phyloP scores from a whole-genome alignment of 2,888 invertebrate species.

The Metacarcinus magister region DNA sequence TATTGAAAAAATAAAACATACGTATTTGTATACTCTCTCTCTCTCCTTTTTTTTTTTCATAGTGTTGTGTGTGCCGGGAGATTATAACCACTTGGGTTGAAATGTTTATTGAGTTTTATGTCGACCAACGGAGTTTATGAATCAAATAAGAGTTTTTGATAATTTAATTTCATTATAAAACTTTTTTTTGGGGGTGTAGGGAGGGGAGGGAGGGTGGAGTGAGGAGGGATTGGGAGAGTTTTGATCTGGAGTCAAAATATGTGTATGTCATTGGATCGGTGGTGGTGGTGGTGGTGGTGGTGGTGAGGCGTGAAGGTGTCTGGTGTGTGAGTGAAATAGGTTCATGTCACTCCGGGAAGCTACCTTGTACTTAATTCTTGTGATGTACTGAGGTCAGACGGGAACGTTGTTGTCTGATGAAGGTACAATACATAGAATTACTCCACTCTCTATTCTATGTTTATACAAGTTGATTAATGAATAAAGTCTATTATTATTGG shows the following conservation, averaged over 20 bases:
- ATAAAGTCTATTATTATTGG: too few relatives aligned
- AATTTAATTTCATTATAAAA: not conserved
- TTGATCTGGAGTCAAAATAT: not conserved
- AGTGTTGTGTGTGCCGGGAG: not conserved
- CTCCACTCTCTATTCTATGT: too few relatives aligned
- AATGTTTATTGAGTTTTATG: slow-evolving; percentile 37
- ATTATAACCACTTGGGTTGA: slow-evolving; percentile 45
- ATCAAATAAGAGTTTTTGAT: slow-evolving; percentile 49
- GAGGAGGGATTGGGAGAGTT: not conserved
- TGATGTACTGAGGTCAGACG: not conserved
- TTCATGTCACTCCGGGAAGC: not conserved
- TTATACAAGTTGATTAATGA: too few relatives aligned
- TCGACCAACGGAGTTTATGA: not conserved
- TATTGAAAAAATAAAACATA: slow-evolving; percentile 18
- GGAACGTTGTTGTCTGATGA: too few relatives aligned
- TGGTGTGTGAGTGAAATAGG: not conserved
- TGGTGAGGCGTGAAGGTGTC: not conserved
- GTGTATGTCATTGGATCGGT: not conserved
- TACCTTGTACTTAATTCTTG: not conserved
- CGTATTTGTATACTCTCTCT: slow-evolving; percentile 8
- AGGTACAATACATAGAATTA: too few relatives aligned
- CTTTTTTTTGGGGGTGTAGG: not conserved
- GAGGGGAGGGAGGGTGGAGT: too few relatives aligned
- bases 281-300: not conserved
- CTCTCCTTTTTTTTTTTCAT: not conserved